Evolutionary conservation across 2,888 invertebrate genomes (phyloP).

Genomic region (Cynaeus angustus): DNA sequence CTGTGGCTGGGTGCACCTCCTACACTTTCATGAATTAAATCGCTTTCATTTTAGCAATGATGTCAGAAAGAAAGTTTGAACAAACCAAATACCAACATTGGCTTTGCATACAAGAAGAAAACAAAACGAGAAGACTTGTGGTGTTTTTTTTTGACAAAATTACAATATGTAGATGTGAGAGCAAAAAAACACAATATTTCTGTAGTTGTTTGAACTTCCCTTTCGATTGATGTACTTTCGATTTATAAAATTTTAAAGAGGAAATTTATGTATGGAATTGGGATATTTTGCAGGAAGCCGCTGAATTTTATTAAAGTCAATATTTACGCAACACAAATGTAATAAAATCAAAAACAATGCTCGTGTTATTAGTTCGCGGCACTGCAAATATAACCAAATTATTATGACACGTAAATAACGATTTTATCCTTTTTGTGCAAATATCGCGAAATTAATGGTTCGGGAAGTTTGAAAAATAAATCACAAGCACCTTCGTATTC

Average conservation of each 20-base stretch:
- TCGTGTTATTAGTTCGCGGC: too few species aligned
- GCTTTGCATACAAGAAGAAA: conserved; percentile 14
- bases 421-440: conserved; percentile 12
- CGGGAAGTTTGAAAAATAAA: conserved; percentile 43
- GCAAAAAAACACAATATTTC: conserved; percentile 26
- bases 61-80: conserved; percentile 36
- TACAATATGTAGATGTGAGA: conserved; percentile 37
- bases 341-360: too few species aligned
- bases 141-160: conserved; percentile 16
- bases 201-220: conserved; percentile 25
- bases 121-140: conserved; percentile 38
- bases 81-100: conserved; percentile 22
- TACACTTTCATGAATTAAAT: conserved; percentile 34
- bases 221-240: not conserved
- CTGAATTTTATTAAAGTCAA: not conserved
- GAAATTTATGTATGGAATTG: not conserved
- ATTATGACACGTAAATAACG: too few species aligned
- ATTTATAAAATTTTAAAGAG: not conserved
- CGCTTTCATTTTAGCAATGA: conserved; percentile 38
- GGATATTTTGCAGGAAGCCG: not conserved
- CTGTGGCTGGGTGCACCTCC: conserved; percentile 4
- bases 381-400: too few species aligned
- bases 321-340: not conserved
- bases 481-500: conserved; percentile 48
- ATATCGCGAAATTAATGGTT: conserved; percentile 45